Percentiles rank a stretch among this genome's conserved stretches.
phyloP scores from a whole-genome alignment of 2,888 invertebrate species.

The Oegoconia quadripuncta region DNA sequence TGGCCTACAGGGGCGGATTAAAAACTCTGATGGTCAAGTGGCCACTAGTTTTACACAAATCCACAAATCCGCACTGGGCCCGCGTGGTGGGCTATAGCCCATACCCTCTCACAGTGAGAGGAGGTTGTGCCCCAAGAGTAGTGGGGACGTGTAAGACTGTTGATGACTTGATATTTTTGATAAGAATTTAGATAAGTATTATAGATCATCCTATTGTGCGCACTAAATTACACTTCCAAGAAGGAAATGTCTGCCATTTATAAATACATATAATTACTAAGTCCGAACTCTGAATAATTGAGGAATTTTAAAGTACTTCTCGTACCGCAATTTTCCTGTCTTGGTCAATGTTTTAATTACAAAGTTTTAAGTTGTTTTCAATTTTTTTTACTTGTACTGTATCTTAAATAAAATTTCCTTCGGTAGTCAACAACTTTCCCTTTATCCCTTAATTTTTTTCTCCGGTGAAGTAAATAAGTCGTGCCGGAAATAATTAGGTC shows the following conservation, averaged over 20 bases:
- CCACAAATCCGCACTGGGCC: neutral
- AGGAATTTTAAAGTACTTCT: neutral
- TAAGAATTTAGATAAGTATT: neutral
- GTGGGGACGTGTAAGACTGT: too few species aligned
- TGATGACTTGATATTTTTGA: too few species aligned
- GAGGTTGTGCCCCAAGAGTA: too few species aligned
- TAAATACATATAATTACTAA: neutral
- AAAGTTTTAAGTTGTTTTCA: neutral
- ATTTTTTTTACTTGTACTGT: neutral
- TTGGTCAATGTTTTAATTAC: constrained; percentile 1
- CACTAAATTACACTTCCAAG: too few species aligned
- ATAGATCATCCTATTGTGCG: too few species aligned
- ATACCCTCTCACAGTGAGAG: neutral
- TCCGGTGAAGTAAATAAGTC: neutral
- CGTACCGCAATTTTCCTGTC: neutral
- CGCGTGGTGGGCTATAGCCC: neutral
- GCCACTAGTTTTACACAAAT: too few species aligned
- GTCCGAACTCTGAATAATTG: neutral
- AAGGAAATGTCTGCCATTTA: too few species aligned
- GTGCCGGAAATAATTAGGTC: too few species aligned
- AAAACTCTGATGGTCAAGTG: too few species aligned
- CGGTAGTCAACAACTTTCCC: neutral
- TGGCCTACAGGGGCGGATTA: too few species aligned
- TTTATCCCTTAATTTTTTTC: neutral
- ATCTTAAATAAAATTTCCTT: neutral